A percentile compares a stretch with the other conserved stretches of the same genome.
Conservation (phyloP, 2,113 vertebrate species). For the Tapirus terrestris region DNA sequence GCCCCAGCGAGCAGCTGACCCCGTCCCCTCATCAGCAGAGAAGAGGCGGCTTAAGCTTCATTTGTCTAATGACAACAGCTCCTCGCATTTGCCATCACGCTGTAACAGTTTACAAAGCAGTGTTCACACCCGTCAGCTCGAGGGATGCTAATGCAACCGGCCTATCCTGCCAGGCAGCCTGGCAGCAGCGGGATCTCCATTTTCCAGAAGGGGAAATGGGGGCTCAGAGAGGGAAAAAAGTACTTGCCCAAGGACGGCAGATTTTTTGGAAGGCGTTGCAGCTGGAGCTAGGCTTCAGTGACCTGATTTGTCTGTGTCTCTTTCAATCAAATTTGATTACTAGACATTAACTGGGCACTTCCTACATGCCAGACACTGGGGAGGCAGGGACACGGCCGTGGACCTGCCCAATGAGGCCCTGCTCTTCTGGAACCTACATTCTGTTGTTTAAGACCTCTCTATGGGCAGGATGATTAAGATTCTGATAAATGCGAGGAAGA, state of each 20-base stretch:
- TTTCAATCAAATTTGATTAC: constrained; percentile 41
- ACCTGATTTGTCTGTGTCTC: background rate
- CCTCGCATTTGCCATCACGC: constrained; percentile 77
- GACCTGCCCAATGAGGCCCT: background rate
- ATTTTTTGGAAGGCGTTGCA: no score
- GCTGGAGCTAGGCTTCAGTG: background rate
- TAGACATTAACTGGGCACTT: background rate
- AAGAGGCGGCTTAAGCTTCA: constrained; percentile 54
- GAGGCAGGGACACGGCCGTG: background rate
- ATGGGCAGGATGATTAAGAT: background rate
- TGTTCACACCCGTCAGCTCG: constrained; percentile 78
- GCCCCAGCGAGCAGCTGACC: background rate
- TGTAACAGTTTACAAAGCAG: constrained; percentile 83
- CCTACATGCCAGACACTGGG: background rate
- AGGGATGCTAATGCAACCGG: constrained; percentile 71
- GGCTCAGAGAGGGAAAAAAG: background rate
- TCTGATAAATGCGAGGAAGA: background rate
- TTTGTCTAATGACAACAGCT: constrained; percentile 81
- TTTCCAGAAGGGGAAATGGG: constrained; percentile 22
- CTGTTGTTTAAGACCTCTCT: background rate
- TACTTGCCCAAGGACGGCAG: constrained; percentile 8
- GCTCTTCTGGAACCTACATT: constrained; percentile 1
- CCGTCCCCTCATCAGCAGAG: background rate
- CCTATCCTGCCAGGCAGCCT: constrained; percentile 59
- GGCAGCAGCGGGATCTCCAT: constrained; percentile 15